Base-by-base conservation (phyloP, 2,888 invertebrate species). In the Athalia circularis region DNA sequence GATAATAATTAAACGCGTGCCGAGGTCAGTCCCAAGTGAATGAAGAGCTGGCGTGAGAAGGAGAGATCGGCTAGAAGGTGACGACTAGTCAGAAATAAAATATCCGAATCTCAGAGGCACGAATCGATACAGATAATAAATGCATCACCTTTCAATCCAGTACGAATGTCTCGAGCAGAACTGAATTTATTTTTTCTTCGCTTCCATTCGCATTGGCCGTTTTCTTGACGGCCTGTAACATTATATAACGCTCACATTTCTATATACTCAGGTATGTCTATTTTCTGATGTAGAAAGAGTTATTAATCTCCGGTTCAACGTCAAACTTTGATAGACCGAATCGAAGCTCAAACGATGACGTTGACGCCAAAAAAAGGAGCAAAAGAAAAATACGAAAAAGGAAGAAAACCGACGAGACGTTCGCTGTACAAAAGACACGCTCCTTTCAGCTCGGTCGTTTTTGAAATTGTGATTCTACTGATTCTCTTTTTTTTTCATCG, bases 221-320 rank as follows among this genome's bases (percentile, higher is more conserved):
- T 65, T 48, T 65, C 15, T 13, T 45, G 11, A 9, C 45, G 43
- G 6, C 45, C 11, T 45, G 64, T 43, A 9, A n/a, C 13, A 50
- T 13, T 43, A 29, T 52, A 13, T 50, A 54, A 6, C 15, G 8
- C 54, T 54, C n/a, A 54, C 54, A 11, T n/a, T 54, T 54, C 5
- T 43, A 52, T 6, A 11, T 45, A 13, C 15, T 11, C n/a, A 68
- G 29, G 15, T 29, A 29, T 29, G 29, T 29, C 0, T 13, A 50
- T 11, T 48, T 50, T 48, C 54, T 4, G 29, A 68, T 52, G 5
- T 29, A 11, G n/a, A 5, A 52, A 8, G n/a, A 50, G 50, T 50
- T 68, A 68, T 54, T 54, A 68, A 68, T 68, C 68, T 68, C 68
- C 68, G 68, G 50, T 68, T 54, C 54, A 68, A 67, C 67, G 50